Evolutionary conservation across 2,113 vertebrate species (phyloP).

Genomic region (Perca flavescens): DNA sequence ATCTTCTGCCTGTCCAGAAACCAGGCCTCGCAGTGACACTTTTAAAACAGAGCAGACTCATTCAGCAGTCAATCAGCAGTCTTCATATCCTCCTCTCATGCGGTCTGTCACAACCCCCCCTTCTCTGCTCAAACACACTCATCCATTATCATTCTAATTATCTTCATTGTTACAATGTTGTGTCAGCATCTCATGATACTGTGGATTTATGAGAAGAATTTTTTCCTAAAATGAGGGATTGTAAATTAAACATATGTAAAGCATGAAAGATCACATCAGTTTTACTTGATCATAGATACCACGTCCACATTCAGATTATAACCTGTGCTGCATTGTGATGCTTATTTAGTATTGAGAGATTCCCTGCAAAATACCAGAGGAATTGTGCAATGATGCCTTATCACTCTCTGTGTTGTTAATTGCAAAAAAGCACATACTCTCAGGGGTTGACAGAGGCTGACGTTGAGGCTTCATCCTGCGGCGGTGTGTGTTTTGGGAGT

Average conservation of each 20-base stretch:
- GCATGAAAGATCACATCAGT: neutral
- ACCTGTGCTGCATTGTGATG: neutral
- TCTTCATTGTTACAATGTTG: neutral
- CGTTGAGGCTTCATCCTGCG: constrained; percentile 7
- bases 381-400: constrained; percentile 2
- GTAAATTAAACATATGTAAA: neutral
- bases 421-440: neutral
- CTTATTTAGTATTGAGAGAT: neutral
- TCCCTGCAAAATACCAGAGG: neutral
- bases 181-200: constrained; percentile 5
- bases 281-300: neutral
- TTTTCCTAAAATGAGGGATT: neutral
- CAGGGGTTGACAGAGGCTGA: constrained; percentile 24
- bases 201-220: constrained; percentile 6
- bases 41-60: constrained; percentile 74
- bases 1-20: constrained; percentile 67
- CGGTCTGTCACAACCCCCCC: constrained; percentile 18
- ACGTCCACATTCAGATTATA: neutral
- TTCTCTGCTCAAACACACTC: constrained; percentile 20
- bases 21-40: constrained; percentile 70
- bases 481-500: neutral
- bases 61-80: constrained; percentile 69
- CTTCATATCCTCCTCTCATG: constrained; percentile 39
- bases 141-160: constrained; percentile 11
- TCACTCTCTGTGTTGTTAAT: neutral